phyloP scores from a whole-genome alignment of 1,140 invertebrate species.

The Lordiphosa mommai region DNA sequence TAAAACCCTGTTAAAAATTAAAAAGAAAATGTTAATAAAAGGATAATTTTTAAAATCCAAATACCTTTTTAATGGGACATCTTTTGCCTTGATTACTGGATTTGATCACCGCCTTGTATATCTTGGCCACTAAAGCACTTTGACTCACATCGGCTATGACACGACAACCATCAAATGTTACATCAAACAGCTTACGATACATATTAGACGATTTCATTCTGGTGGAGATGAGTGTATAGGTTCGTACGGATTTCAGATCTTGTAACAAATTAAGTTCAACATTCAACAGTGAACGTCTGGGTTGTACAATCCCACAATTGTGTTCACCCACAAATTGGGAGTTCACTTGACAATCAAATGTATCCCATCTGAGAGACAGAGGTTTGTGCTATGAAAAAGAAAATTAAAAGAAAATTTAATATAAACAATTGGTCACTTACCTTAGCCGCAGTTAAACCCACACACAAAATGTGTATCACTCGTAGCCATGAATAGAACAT shows the following conservation, averaged over 20 bases:
- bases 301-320: conserved; percentile 16
- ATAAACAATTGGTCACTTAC: no score
- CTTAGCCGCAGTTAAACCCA: no score
- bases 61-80: conserved; percentile 34
- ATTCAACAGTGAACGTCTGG: conserved; percentile 13
- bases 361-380: conserved; percentile 19
- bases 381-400: background rate
- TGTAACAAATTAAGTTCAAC: conserved; percentile 18
- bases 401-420: background rate
- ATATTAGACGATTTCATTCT: background rate
- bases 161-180: conserved; percentile 24
- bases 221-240: conserved; percentile 25
- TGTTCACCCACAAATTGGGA: background rate
- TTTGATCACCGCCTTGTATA: conserved; percentile 27
- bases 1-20: conserved; percentile 11
- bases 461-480: no score
- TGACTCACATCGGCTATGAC: conserved; percentile 25
- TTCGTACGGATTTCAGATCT: conserved; percentile 19
- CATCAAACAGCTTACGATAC: conserved; percentile 35
- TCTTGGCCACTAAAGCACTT: conserved; percentile 25
- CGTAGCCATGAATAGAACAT: no score
- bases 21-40: background rate
- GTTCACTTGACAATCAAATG: conserved; percentile 18
- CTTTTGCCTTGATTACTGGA: conserved; percentile 31
- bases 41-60: background rate